phyloP scores from a whole-genome alignment of 2,797 vertebrate genomes.

The Crenichthys baileyi region DNA sequence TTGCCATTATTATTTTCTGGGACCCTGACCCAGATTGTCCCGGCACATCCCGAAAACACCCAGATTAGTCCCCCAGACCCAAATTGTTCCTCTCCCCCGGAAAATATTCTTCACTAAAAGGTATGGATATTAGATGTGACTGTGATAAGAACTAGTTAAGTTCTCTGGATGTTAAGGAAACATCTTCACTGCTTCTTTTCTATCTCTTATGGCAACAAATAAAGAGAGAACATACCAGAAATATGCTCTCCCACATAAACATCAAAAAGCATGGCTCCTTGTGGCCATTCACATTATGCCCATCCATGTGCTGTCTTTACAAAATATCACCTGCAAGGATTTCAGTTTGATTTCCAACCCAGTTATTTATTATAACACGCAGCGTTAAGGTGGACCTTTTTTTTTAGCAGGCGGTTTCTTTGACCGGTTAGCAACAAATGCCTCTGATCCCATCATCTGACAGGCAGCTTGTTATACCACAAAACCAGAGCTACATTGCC shows the following conservation, averaged over 20 bases:
- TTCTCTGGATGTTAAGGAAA: neutral
- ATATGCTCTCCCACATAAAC: neutral
- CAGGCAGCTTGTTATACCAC: conserved; percentile 70
- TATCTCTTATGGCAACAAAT: neutral
- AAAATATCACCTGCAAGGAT: conserved; percentile 17
- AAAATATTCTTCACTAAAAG: neutral
- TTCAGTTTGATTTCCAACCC: conserved; percentile 36
- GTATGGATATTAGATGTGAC: neutral
- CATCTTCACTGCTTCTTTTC: neutral
- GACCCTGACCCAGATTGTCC: neutral
- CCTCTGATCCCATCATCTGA: conserved; percentile 63
- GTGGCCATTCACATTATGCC: neutral
- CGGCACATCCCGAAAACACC: neutral
- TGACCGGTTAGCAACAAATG: conserved; percentile 46
- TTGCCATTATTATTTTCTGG: neutral
- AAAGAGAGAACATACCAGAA: neutral
- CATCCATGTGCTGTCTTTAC: conserved; percentile 24
- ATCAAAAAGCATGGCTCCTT: neutral
- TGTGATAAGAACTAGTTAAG: too few species aligned
- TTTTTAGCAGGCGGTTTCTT: conserved; percentile 37
- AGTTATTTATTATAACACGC: conserved; percentile 44
- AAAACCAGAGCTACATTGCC: conserved; percentile 61
- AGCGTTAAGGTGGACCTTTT: conserved; percentile 24
- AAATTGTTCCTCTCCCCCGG: neutral
- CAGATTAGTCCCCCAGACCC: neutral